Conservation (phyloP, 1,140 invertebrate genomes). For the Drosophila dunni region DNA sequence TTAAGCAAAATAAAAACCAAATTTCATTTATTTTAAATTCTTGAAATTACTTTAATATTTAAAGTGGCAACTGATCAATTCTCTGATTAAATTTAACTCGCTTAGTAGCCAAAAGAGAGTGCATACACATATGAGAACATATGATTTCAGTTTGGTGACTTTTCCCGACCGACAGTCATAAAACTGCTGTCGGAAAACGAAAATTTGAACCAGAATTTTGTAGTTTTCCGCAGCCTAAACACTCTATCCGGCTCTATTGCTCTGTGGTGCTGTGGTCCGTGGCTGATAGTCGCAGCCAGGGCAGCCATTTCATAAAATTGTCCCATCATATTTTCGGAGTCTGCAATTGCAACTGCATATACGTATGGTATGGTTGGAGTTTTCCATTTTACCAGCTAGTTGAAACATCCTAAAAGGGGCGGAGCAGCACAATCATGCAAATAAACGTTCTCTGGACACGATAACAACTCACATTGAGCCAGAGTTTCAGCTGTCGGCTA, state of each 20-base stretch:
- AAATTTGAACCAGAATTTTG: conserved; percentile 5
- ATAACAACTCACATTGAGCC: conserved; percentile 13
- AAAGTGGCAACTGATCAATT: no score
- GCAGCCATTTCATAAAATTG: conserved; percentile 61
- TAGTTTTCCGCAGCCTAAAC: conserved; percentile 1
- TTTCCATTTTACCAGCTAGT: neutral
- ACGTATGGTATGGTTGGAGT: neutral
- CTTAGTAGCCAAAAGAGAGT: no score
- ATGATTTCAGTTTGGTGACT: neutral
- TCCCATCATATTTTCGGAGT: conserved; percentile 65
- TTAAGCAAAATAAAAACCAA: no score
- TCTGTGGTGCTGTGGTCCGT: conserved; percentile 16
- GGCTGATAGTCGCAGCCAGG: conserved; percentile 34
- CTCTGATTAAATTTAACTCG: no score
- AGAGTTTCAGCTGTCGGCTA: conserved; percentile 54
- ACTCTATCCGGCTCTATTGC: conserved; percentile 1
- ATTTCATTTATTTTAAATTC: no score
- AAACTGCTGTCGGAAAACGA: conserved; percentile 50
- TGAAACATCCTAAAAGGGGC: neutral
- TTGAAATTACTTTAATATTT: no score
- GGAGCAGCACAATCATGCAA: conserved; percentile 46
- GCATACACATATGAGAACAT: neutral
- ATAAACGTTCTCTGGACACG: conserved; percentile 38
- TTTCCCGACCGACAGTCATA: conserved; percentile 34
- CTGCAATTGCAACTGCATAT: conserved; percentile 14